Evolutionary conservation across 2,113 vertebrate genomes (phyloP).

Genomic region (Rhinoptilus africanus): DNA sequence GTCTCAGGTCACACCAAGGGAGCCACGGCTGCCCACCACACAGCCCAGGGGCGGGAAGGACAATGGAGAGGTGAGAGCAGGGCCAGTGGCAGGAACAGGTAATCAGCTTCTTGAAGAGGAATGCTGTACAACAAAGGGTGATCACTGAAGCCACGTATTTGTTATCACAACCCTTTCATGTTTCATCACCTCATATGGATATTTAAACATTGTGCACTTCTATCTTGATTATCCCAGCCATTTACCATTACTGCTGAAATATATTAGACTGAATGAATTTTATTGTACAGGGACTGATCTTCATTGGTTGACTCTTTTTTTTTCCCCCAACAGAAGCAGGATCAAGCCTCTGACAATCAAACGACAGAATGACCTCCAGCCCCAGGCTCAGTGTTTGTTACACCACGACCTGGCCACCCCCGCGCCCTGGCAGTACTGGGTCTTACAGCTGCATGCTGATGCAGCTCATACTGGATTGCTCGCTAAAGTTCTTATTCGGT

Average conservation of each 20-base stretch:
- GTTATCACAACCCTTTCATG: background rate
- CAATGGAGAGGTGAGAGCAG: background rate
- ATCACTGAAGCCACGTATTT: background rate
- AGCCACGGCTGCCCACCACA: background rate
- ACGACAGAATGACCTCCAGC: background rate
- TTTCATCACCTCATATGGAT: background rate
- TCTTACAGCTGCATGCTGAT: background rate
- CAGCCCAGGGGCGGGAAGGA: background rate
- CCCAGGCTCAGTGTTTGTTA: background rate
- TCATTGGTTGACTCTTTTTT: background rate
- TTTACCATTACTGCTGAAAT: background rate
- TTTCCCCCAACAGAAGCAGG: background rate
- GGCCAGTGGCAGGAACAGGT: background rate
- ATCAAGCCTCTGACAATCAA: background rate
- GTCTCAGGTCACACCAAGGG: background rate
- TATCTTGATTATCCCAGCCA: background rate
- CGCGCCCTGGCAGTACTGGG: rapidly evolving
- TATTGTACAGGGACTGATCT: background rate
- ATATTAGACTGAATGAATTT: background rate
- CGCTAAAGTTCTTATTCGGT: background rate
- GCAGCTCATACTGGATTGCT: background rate
- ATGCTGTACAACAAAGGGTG: background rate
- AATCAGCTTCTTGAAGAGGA: background rate
- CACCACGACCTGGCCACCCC: background rate
- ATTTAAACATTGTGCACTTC: background rate